Evolutionary conservation across 2,888 invertebrate species (phyloP), one percentile per base, ranked within the genome.

Genomic region (Caenorhabditis virilis): DNA sequence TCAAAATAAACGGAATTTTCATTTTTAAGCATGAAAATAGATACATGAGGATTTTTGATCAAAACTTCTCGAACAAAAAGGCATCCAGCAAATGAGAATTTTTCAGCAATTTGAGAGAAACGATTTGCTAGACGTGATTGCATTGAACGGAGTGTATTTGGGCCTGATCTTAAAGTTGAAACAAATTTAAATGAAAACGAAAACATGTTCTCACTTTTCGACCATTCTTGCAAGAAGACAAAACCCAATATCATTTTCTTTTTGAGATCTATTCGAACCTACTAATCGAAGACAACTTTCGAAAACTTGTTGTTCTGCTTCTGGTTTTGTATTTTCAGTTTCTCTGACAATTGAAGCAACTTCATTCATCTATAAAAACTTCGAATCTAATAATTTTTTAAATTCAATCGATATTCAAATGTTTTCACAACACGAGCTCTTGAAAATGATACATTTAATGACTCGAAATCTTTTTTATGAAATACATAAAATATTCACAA

Each of bases 91-190:
- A 69, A 18, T 4, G 63, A 58, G 33, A 58, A 63, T 15, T 41
- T 41, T 20, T 56, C 41, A 23, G 62, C 49, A 15, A 72, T 60
- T 18, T 67, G 61, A 18, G 63, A 42, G 11, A 69, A 52, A 27
- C 64, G 57, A 53, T 72, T 67, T 20, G 59, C 63, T 22, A 72
- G 51, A 25, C 69, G 60, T 13, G 69, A 56, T 48, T 72, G 72
- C 15, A 49, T 46, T 3, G 61, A 42, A 13, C 67, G 48, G 6
- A 72, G 43, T 2, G 67, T 52, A 20, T 48, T 39, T 11, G 61
- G 48, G 5, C 59, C 49, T 26, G 57, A 56, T 50, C 67, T 71
- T 49, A 61, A 57, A 41, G 3, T 26, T 7, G 16, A 35, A 39
- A 27, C 6, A 41, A 3, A 13, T 41, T n/a, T 26, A 11, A 35